These are phyloP conservation scores for Xestia rhomboidea DNA, from an alignment of 2,888 invertebrate species.

Conservation along the genomic window DNA sequence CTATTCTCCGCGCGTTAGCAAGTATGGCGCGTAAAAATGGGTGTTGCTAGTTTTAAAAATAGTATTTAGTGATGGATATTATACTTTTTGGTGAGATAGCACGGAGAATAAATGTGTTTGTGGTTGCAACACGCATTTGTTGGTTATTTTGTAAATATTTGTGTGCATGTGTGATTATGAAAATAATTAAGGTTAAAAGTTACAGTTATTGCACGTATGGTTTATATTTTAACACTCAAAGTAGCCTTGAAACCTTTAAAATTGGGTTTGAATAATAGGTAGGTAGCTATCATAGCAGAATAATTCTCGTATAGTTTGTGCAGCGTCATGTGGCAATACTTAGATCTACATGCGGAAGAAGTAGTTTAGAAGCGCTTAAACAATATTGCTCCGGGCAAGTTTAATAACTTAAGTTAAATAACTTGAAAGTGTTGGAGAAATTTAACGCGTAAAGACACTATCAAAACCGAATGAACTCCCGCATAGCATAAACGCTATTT, in stretches of 20 bases:
- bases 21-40: conserved; percentile 67
- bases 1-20: conserved; percentile 69
- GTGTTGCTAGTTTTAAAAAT: conserved; percentile 72
- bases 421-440: conserved; percentile 36
- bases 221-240: conserved; percentile 31
- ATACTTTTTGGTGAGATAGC: conserved; percentile 61
- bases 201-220: neutral
- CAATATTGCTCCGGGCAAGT: conserved; percentile 29
- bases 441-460: conserved; percentile 8
- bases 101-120: conserved; percentile 60
- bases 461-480: neutral
- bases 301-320: conserved; percentile 13
- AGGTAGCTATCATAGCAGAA: neutral
- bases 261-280: neutral
- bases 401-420: conserved; percentile 48
- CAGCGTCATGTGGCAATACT: conserved; percentile 29
- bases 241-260: neutral
- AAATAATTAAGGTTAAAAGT: conserved; percentile 42
- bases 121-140: conserved; percentile 57
- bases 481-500: neutral
- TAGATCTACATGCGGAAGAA: conserved; percentile 29
- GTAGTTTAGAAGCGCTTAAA: conserved; percentile 39
- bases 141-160: conserved; percentile 57
- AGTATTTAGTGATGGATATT: conserved; percentile 65
- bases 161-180: conserved; percentile 39